A percentile compares a stretch with the other conserved stretches of the same genome.
These are phyloP conservation scores for Dicerorhinus sumatrensis DNA, from an alignment of 2,113 vertebrate genomes.

Conservation along the genomic window DNA sequence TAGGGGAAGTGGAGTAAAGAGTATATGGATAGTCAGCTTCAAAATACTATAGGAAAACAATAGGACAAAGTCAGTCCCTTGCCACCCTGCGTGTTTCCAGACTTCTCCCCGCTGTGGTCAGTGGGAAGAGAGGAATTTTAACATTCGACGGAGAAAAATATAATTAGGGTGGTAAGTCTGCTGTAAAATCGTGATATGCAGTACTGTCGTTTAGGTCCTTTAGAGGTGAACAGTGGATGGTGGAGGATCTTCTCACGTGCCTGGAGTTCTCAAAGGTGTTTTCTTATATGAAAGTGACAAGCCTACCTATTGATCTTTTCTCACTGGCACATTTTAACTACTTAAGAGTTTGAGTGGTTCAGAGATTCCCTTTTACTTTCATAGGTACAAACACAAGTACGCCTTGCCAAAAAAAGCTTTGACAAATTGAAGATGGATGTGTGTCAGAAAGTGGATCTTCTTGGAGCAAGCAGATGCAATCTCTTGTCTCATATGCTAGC, in stretches of 20 bases:
- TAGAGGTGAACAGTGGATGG: not conserved
- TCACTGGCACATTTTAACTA: constrained; percentile 5
- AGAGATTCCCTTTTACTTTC: constrained; percentile 64
- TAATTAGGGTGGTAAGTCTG: not conserved
- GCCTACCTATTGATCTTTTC: not conserved
- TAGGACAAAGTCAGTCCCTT: not conserved
- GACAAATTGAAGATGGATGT: constrained; percentile 98
- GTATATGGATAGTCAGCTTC: not conserved
- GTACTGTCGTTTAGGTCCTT: not conserved
- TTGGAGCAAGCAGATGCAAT: constrained; percentile 98
- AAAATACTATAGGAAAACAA: not conserved
- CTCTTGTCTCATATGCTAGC: constrained; percentile 97
- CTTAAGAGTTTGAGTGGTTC: not conserved
- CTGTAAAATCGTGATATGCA: not conserved
- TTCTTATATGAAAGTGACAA: not conserved
- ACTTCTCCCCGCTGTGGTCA: not conserved
- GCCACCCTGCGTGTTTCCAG: not conserved
- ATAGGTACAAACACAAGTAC: constrained; percentile 98
- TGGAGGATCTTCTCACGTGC: not conserved
- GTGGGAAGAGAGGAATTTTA: constrained; percentile 30
- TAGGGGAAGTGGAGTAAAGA: not conserved
- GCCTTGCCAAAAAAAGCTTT: constrained; percentile 95
- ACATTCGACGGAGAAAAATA: not conserved
- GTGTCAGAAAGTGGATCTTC: constrained; percentile 98
- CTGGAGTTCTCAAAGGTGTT: constrained; percentile 37